phyloP scores from a whole-genome alignment of 2,797 vertebrate genomes.

The Linurgus olivaceus region DNA sequence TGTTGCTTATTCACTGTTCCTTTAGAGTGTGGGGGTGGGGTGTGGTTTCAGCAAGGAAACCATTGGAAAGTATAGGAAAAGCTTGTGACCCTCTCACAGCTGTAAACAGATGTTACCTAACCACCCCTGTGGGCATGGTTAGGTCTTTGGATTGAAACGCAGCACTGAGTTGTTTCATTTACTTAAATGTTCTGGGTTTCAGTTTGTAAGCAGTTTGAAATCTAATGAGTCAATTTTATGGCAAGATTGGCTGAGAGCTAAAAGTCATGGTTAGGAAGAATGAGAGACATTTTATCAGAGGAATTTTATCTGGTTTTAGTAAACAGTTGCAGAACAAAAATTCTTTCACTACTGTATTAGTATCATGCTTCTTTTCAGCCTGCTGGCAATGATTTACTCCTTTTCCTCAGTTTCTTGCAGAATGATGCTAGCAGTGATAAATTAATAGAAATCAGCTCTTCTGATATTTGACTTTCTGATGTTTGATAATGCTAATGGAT shows the following conservation, averaged over 20 bases:
- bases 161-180: background rate
- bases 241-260: background rate
- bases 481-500: background rate
- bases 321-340: background rate
- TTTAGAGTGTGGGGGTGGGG: background rate
- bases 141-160: background rate
- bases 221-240: background rate
- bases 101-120: background rate
- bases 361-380: background rate
- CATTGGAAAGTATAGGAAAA: background rate
- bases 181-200: background rate
- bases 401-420: background rate
- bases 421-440: background rate
- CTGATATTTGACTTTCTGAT: background rate
- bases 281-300: background rate
- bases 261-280: background rate
- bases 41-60: background rate
- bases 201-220: background rate
- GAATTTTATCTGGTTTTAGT: background rate
- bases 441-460: background rate
- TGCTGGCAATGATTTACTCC: background rate
- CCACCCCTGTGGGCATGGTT: accelerated
- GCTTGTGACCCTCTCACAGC: background rate
- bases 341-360: background rate
- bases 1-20: background rate